phyloP scores from a whole-genome alignment of 2,888 invertebrate species.

The Drosophila pegasa region DNA sequence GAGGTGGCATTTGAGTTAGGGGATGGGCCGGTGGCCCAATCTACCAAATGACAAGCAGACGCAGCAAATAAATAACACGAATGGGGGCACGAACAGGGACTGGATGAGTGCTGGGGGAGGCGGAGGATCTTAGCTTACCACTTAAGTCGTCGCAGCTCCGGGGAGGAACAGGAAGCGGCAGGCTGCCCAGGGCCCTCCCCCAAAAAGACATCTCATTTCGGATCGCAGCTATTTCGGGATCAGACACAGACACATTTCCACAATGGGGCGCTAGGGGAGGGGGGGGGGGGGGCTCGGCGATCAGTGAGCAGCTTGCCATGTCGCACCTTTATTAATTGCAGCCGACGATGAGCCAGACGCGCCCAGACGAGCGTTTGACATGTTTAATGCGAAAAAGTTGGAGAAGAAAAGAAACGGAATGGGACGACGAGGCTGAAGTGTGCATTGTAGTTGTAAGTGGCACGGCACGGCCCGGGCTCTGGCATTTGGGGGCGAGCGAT shows the following conservation, averaged over 20 bases:
- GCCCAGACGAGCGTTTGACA: constrained; percentile 74
- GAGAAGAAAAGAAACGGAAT: background rate
- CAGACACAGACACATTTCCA: constrained; percentile 31
- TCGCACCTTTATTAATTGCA: constrained; percentile 83
- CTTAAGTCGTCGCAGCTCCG: constrained; percentile 59
- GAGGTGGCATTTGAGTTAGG: constrained; percentile 28
- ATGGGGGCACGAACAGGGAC: constrained; percentile 1
- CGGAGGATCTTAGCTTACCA: constrained; percentile 48
- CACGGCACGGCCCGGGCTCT: background rate
- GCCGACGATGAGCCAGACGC: constrained; percentile 62
- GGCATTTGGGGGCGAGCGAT: constrained; percentile 34
- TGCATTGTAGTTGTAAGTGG: constrained; percentile 4
- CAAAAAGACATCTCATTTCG: constrained; percentile 16
- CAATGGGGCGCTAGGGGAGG: background rate
- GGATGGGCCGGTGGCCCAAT: constrained; percentile 10
- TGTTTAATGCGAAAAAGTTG: constrained; percentile 77
- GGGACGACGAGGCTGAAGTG: too few relatives aligned
- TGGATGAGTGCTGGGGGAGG: background rate
- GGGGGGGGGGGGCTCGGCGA: constrained; percentile 7
- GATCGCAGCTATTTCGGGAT: constrained; percentile 50
- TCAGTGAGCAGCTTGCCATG: constrained; percentile 58
- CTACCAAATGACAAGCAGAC: constrained; percentile 73
- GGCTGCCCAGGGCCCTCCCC: background rate
- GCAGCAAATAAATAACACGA: constrained; percentile 75
- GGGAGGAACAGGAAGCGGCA: constrained; percentile 48